Conservation (phyloP, 64 coral and sea anemone species). For the Exaiptasia diaphana region DNA sequence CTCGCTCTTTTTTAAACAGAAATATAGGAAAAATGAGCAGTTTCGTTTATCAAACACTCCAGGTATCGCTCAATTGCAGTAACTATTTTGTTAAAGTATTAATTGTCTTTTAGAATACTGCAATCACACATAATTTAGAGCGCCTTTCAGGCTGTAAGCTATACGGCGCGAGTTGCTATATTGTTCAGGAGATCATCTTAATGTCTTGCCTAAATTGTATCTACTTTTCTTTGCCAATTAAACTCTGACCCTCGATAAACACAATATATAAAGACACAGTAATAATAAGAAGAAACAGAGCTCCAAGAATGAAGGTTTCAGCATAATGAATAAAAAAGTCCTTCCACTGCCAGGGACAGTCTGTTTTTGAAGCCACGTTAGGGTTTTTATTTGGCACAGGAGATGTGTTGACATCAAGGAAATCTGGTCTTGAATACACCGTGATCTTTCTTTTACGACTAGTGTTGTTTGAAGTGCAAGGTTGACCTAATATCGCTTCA, state of each 20-base stretch:
- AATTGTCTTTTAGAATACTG: too few relatives aligned
- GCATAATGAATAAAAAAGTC: not conserved
- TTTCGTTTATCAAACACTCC: too few relatives aligned
- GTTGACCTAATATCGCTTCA: too few relatives aligned
- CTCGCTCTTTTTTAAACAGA: too few relatives aligned
- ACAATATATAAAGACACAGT: constrained; percentile 48
- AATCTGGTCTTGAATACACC: constrained; percentile 15
- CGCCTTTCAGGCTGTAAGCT: too few relatives aligned
- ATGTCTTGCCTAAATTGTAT: not conserved
- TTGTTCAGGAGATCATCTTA: too few relatives aligned
- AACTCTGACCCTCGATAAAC: constrained; percentile 46
- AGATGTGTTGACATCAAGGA: not conserved
- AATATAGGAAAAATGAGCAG: too few relatives aligned
- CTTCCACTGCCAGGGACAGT: not conserved
- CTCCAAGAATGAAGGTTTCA: constrained; percentile 19
- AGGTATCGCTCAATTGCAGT: too few relatives aligned
- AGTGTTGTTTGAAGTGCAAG: not conserved
- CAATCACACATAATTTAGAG: too few relatives aligned
- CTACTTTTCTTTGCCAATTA: constrained; percentile 22
- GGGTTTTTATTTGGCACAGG: not conserved
- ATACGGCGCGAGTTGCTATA: too few relatives aligned
- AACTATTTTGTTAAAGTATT: too few relatives aligned
- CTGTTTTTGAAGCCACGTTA: not conserved
- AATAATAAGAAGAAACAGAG: constrained; percentile 24
- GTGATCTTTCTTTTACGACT: constrained; percentile 10